These are phyloP conservation scores for Hiodon alosoides DNA, from an alignment of 2,113 vertebrate species.

Conservation along the genomic window DNA sequence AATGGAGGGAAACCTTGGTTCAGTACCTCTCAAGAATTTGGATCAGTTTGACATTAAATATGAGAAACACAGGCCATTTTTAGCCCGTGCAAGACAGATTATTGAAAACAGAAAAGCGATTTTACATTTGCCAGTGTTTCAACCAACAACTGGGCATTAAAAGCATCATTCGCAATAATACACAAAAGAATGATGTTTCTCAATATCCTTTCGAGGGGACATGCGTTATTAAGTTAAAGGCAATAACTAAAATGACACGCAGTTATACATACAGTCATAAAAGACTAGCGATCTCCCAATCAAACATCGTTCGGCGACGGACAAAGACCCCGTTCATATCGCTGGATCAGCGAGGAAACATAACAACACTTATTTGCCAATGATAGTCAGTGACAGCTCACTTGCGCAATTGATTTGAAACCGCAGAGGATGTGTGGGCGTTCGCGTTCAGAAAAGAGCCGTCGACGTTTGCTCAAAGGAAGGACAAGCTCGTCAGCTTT, in stretches of 20 bases:
- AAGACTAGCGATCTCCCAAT: background rate
- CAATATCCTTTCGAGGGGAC: background rate
- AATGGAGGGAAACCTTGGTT: slow-evolving; percentile 10
- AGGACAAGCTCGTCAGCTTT: background rate
- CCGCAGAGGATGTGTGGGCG: slow-evolving; percentile 19
- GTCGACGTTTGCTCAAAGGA: background rate
- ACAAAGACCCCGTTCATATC: slow-evolving; percentile 14
- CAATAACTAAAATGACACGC: background rate
- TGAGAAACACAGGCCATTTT: slow-evolving; percentile 1
- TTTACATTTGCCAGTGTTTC: background rate
- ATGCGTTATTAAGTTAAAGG: background rate
- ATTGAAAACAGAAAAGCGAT: slow-evolving; percentile 10
- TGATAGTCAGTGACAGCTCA: slow-evolving; percentile 1
- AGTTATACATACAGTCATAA: background rate
- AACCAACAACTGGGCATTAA: background rate
- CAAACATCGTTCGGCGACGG: background rate
- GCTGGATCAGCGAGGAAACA: background rate
- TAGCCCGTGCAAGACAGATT: slow-evolving; percentile 2
- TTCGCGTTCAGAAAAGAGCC: slow-evolving; percentile 5
- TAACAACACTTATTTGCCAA: slow-evolving; percentile 1
- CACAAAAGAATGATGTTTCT: background rate
- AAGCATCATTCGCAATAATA: background rate
- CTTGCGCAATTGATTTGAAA: slow-evolving; percentile 2
- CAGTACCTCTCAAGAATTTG: background rate
- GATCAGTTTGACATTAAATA: slow-evolving; percentile 7